Base-by-base conservation (phyloP, 2,797 vertebrate species). In the Denticeps clupeoides region DNA sequence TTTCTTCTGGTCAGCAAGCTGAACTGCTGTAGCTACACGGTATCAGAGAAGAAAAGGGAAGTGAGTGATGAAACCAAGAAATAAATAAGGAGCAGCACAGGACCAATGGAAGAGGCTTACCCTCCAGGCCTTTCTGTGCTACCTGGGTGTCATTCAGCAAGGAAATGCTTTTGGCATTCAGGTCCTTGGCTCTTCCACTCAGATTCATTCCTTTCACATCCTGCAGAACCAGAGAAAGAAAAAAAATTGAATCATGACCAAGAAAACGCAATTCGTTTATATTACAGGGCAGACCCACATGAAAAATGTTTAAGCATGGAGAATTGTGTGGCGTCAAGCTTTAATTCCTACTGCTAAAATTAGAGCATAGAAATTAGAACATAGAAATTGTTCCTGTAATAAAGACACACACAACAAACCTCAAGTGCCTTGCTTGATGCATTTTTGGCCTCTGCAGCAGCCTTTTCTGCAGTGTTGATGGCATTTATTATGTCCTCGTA, bases 401-500 rank as follows among this genome's bases (percentile, higher is more conserved):
- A n/a, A n/a, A n/a, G n/a, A n/a, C n/a, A n/a, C n/a, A n/a, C n/a
- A n/a, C n/a, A n/a, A n/a, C n/a, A n/a, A n/a, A 99, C 95, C 1
- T 64, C 72, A n/a, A 91, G 61, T 8, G 91, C 88, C 1, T 81
- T 83, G 45, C 87, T 75, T 1, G 94, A 86, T 0, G 91, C 90
- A 2, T 51, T 65, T 60, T 78, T 70, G 43, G 95, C 95, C 59
- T 86, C 82, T 3, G 74, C 82, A 13, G 94, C 89, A 0, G 90
- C 90, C 3, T 77, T 80, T 58, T 96, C 88, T 0, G 95, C 95
- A 0, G 83, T 88, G 24, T 83, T 88, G 51, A 98, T 81, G 22
- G 89, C 86, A 1, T 83, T 84, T 18, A 89, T 88, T 60, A 99
- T 97, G 67, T 82, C 88, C 65, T 90, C 90, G 49, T 97, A 97